A percentile compares a stretch with the other conserved stretches of the same genome.
These are phyloP conservation scores for Bicyclus anynana DNA, from an alignment of 1,140 invertebrate genomes.

Conservation along the genomic window DNA sequence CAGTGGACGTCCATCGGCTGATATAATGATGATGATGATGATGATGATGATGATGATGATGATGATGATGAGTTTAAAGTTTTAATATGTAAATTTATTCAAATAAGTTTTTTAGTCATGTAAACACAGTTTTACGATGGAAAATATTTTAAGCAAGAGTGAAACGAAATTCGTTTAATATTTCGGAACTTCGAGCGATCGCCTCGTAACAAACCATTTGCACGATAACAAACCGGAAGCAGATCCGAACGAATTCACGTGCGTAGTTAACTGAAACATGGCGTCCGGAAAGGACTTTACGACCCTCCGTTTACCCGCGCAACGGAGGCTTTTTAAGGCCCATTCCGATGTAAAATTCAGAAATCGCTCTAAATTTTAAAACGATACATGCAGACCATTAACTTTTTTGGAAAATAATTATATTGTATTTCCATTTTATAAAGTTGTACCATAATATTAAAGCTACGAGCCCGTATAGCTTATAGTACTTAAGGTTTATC, in stretches of 20 bases:
- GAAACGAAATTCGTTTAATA: not conserved
- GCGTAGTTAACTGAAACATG: constrained; percentile 45
- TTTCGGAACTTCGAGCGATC: constrained; percentile 11
- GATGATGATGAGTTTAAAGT: no score
- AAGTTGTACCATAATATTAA: no score
- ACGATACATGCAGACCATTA: not conserved
- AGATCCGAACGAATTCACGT: constrained; percentile 41
- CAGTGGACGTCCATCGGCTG: no score
- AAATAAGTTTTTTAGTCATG: no score
- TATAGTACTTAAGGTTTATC: no score
- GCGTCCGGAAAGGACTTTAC: constrained; percentile 41
- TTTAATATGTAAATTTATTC: no score
- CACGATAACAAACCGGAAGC: constrained; percentile 34
- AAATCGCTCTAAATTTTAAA: constrained; percentile 24
- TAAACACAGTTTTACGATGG: not conserved
- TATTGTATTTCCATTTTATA: no score
- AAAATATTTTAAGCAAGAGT: not conserved
- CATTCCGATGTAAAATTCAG: constrained; percentile 35
- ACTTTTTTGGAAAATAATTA: not conserved
- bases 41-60: no score
- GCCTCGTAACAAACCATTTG: constrained; percentile 17
- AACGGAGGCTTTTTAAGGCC: constrained; percentile 29
- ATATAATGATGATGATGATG: no score
- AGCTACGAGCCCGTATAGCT: no score
- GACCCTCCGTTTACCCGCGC: constrained; percentile 27